Base-by-base conservation (phyloP, 2,113 vertebrate genomes). In the Conger conger region DNA sequence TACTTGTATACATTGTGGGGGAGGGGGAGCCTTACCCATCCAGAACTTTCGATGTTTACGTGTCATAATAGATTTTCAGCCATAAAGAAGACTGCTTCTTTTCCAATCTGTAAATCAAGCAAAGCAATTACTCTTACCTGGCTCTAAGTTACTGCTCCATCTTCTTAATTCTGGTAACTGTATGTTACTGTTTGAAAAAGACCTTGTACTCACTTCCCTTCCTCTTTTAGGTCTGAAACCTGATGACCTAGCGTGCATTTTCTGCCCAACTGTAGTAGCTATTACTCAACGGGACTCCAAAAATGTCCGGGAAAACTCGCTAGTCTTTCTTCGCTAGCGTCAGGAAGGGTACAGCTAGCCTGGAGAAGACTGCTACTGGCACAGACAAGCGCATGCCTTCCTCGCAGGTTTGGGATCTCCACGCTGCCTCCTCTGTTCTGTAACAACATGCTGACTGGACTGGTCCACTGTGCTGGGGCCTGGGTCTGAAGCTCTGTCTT, bases 71-170 rank as follows among this genome's bases (percentile, higher is more conserved):
- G 96, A 96, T 94, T 97, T 96, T 96, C 96, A 92, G 94, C 95
- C 94, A 92, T 95, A 93, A 96, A 96, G 94, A 94, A 92, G 96
- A 95, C 94, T 95, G 92, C 94, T 95, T 96, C 96, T 95, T 96
- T 96, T 96, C 95, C 94, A 94, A 97, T 98, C 98, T 99, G 97
- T 93, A 98, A 98, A 97, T 98, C 93, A 97, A 97, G 97, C 94
- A 98, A 94, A 97, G 92, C 91, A 88, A 92, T 98, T 97, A 98
- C 96, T 99, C 97, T 99, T 97, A 98, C 96, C 97, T 96, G 93
- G 91, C 93, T 93, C 92, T 92, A 94, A 94, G 93, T 85, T 82
- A 93, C 83, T 93, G 92, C 90, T 93, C 90, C 82, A 91, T 93
- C 94, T 94, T 96, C 94, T 94, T 86, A 94, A 94, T 95, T 96